Evolutionary conservation across 2,888 invertebrate species (phyloP).

Genomic region (Strigamia maritima): DNA sequence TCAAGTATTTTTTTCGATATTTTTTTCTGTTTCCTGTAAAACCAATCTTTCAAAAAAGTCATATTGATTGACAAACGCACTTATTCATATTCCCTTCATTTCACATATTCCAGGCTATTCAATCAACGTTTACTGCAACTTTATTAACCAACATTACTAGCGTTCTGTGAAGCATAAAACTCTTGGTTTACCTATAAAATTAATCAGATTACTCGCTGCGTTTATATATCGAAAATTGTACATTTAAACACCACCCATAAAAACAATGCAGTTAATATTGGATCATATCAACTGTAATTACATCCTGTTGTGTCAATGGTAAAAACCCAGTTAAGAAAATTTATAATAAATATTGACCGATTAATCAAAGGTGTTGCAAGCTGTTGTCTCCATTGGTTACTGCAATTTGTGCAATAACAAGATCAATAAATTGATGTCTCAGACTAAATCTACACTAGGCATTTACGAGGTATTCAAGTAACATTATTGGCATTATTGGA

Average conservation of each 20-base stretch:
- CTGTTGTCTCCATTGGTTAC: slow-evolving; percentile 20
- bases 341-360: slow-evolving; percentile 27
- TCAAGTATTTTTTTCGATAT: neutral
- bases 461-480: neutral
- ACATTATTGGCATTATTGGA: neutral
- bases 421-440: slow-evolving; percentile 16
- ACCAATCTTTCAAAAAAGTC: neutral
- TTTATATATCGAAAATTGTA: neutral
- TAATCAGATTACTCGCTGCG: neutral
- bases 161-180: neutral
- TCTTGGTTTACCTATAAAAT: neutral
- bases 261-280: neutral
- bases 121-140: neutral
- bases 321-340: neutral
- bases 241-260: neutral
- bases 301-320: neutral
- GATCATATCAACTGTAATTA: neutral
- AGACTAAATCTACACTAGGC: neutral
- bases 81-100: no score
- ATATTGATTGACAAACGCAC: neutral
- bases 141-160: neutral
- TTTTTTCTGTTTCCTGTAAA: no score
- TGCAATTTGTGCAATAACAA: neutral
- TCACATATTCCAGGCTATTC: no score
- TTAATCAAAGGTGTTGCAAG: slow-evolving; percentile 28